These are phyloP conservation scores for Stegostoma tigrinum DNA, from an alignment of 2,113 vertebrate genomes.

Conservation along the genomic window DNA sequence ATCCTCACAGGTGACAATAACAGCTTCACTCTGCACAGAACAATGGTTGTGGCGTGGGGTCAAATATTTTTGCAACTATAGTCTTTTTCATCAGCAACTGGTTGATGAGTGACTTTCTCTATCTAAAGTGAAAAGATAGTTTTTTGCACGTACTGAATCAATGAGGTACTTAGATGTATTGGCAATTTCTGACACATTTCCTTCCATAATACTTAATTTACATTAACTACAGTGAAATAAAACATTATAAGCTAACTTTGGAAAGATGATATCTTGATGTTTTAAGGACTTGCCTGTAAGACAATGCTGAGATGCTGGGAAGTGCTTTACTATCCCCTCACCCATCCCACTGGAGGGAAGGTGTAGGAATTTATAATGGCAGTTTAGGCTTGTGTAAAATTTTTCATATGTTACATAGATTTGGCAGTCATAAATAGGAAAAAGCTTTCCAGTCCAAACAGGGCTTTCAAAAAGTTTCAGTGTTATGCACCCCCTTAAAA, in stretches of 20 bases:
- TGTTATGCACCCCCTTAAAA: not conserved
- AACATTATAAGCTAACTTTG: not conserved
- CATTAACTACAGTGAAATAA: not conserved
- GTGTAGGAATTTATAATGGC: not conserved
- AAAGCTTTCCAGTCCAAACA: not conserved
- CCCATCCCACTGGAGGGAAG: not conserved
- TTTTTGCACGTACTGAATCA: not conserved
- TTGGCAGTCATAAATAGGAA: not conserved
- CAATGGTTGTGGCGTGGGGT: not conserved
- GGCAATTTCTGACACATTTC: not conserved
- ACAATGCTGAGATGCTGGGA: not conserved
- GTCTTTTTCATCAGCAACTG: not conserved
- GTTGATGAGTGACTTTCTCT: not conserved
- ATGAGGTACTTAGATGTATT: not conserved
- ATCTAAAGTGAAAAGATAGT: not conserved
- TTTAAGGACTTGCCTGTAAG: not conserved
- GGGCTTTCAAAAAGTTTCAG: not conserved
- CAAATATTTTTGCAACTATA: not conserved
- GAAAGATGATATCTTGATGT: not conserved
- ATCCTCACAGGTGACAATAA: not conserved
- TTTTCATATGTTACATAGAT: not conserved
- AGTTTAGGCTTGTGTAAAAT: not conserved
- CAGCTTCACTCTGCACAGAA: not conserved
- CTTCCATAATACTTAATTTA: not conserved
- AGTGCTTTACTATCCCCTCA: not conserved